These are phyloP conservation scores for Chionomys nivalis DNA, from an alignment of 2,113 vertebrate species.

Conservation along the genomic window DNA sequence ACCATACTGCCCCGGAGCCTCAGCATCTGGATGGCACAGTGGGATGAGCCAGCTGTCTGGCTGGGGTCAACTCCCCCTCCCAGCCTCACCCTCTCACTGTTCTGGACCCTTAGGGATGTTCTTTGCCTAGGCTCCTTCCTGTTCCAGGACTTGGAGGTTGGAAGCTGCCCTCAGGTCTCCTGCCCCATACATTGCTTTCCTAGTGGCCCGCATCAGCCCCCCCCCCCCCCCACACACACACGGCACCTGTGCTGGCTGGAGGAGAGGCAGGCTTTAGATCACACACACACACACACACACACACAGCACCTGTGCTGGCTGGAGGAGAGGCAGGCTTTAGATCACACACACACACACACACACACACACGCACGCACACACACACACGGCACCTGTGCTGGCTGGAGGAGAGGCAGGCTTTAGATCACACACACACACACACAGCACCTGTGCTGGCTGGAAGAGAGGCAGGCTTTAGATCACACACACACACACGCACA, in stretches of 20 bases:
- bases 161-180: background rate
- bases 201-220: background rate
- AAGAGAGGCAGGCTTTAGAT: too few species aligned
- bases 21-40: rapidly evolving
- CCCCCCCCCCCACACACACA: too few species aligned
- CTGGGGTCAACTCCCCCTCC: background rate
- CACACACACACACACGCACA: too few species aligned
- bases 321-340: background rate
- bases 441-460: too few species aligned
- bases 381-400: too few species aligned
- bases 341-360: too few species aligned
- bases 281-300: too few species aligned
- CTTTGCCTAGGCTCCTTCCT: background rate
- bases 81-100: background rate
- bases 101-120: background rate
- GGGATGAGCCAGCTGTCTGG: background rate
- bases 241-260: too few species aligned
- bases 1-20: background rate
- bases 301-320: too few species aligned
- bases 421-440: background rate
- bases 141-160: background rate
- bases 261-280: too few species aligned
- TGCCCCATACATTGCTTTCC: background rate
- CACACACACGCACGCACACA: too few species aligned
- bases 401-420: too few species aligned